Evolutionary conservation across 1,140 invertebrate species (phyloP), one percentile per base, ranked within the genome.

Genomic region (Acromyrmex echinatior): DNA sequence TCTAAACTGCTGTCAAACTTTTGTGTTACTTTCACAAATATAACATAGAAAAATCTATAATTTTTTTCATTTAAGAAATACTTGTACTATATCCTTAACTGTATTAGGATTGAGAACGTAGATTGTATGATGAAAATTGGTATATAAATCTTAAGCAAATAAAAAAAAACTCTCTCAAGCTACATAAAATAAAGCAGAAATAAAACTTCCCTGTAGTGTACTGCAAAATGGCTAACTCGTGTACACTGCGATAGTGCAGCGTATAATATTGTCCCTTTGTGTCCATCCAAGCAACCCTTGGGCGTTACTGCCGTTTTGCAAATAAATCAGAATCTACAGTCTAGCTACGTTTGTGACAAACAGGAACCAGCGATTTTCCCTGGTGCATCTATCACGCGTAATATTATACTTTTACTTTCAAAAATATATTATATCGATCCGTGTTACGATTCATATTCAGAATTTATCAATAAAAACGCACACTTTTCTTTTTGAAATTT

Each of bases 281-380:
- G 70, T 62, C 80, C 39, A 45, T 45, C 25, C 35, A 60, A 82
- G 70, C 70, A 76, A 28, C 39, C 80, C 70, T 51, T 84, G 70
- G 80, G 70, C 70, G 53, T n/a, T 76, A 49, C 60, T 63, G 45
- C 39, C 53, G 28, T 51, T 84, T 84, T 76, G 39, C 28, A 63
- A 51, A 62, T 84, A 71, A 76, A 84, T 51, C 70, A 62, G 25
- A 76, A 84, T 81, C 51, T 80, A 68, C 63, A 66, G 45, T 51
- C 45, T n/a, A 45, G 51, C 51, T 58, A 16, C 39, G 35, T 71
- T 39, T 81, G 35, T 53, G 10, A 58, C 35, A 71, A 81, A 71
- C 65, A 35, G 10, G 7, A 25, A 56, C 4, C n/a, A 21, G 45
- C 3, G 45, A 53, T 53, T 35, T 66, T 39, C 9, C 0, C 49